These are phyloP conservation scores for rabbit (Oryctolagus cuniculus) DNA, from an alignment of 2,113 vertebrate genomes.

Conservation along the genomic window mOryCun1.1 NC_091437.1:9523001-9523500, in stretches of 20 bases:
- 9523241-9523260: conserved; percentile 57
- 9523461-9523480: conserved; percentile 76
- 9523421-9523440: conserved; percentile 72
- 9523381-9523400: neutral
- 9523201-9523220: conserved; percentile 14
- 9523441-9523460: conserved; percentile 79
- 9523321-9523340: neutral
- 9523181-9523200: conserved; percentile 73
- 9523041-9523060: neutral
- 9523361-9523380: neutral
- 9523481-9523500: conserved; percentile 73
- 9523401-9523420: conserved; percentile 70
- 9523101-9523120: conserved; percentile 8
- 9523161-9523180: conserved; percentile 71
- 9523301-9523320: conserved; percentile 71
- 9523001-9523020: neutral
- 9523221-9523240: conserved; percentile 62
- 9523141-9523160: conserved; percentile 81
- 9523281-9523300: conserved; percentile 64
- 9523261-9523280: neutral
- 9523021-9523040: conserved; percentile 29
- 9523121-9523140: conserved; percentile 63
- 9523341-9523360: conserved; percentile 25
- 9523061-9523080: neutral
- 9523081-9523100: conserved; percentile 67